Base-by-base conservation (phyloP, 2,888 invertebrate genomes). In the Xestia ashworthii region DNA sequence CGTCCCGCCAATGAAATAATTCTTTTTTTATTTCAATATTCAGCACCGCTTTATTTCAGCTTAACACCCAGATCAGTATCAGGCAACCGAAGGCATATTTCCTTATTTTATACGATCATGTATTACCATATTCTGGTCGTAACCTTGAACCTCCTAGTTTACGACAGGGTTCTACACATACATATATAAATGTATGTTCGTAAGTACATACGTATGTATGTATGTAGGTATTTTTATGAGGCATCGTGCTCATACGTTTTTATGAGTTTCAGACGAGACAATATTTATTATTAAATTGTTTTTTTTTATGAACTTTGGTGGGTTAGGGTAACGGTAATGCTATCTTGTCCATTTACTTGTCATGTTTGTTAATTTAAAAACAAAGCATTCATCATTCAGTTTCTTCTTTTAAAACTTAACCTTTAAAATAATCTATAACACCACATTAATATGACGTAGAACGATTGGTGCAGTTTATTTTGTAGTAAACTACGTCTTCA, bases 251-350 rank as follows among this genome's bases (percentile, higher is more conserved):
- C 84, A 75, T 86, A 76, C 70, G 12, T 25, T 80, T 86, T 86
- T 83, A 86, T 71, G 69, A 62, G 32, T 67, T 67, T 71, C 48
- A 80, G 74, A 78, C 76, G 68, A 83, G 80, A 83, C 86, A 78
- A 86, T 86, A 80, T 88, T 87, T 86, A 87, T 88, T 86, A 86
- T 83, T 88, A 83, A 80, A 86, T 86, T 76, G 67, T 80, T 79
- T 73, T 87, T 85, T 73, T 87, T 85, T 75, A 74, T 74, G 73
- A 48, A 64, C 44, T 50, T 74, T 78, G 16, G 67, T 69, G 65
- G 32, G 44, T 71, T 44, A 22, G 38, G 44, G 44, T 71, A 19
- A 22, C 25, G 50, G 9, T 55, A 62, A 41, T 25, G 60, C 1
- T 1, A 53, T 78, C 11, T 53, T 62, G 5, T 67, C 8, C 6